A percentile compares a stretch with the other conserved stretches of the same genome.
These are phyloP conservation scores for Entomobrya multifasciata DNA, from an alignment of 2,888 invertebrate genomes.

Conservation along the genomic window DNA sequence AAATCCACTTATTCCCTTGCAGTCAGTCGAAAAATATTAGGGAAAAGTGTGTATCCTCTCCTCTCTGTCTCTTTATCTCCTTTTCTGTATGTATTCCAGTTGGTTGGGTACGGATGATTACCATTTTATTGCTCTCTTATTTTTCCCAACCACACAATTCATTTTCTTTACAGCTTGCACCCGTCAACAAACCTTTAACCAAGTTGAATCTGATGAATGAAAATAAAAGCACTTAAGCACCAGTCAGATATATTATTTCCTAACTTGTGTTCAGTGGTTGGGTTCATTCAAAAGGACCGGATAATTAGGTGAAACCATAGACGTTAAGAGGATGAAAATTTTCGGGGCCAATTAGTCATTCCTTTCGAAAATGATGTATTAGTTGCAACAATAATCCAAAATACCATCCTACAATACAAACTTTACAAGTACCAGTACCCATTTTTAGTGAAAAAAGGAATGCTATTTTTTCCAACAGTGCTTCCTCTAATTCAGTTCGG, in stretches of 20 bases:
- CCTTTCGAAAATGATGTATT: slow-evolving; percentile 19
- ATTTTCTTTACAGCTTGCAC: slow-evolving; percentile 52
- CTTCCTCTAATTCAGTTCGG: too few relatives aligned
- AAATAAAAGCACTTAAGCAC: slow-evolving; percentile 18
- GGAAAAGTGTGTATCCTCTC: neutral
- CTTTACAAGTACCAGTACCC: neutral
- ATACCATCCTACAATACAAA: neutral
- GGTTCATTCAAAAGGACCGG: slow-evolving; percentile 35
- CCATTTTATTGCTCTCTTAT: slow-evolving; percentile 60
- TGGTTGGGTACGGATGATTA: slow-evolving; percentile 53
- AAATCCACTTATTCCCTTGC: slow-evolving; percentile 51
- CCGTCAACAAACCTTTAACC: slow-evolving; percentile 47
- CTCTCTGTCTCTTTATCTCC: slow-evolving; percentile 21
- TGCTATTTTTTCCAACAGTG: neutral
- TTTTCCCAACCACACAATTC: slow-evolving; percentile 50
- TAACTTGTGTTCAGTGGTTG: neutral
- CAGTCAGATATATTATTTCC: neutral
- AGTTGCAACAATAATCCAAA: neutral
- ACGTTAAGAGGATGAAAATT: slow-evolving; percentile 48
- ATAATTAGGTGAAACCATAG: slow-evolving; percentile 60
- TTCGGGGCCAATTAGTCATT: slow-evolving; percentile 42
- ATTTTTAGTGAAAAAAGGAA: neutral
- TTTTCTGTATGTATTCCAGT: slow-evolving; percentile 4
- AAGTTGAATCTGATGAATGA: slow-evolving; percentile 43
- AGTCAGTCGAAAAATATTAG: slow-evolving; percentile 14